Evolutionary conservation across 2,888 invertebrate species (phyloP).

Genomic region (Drosophila recens): DNA sequence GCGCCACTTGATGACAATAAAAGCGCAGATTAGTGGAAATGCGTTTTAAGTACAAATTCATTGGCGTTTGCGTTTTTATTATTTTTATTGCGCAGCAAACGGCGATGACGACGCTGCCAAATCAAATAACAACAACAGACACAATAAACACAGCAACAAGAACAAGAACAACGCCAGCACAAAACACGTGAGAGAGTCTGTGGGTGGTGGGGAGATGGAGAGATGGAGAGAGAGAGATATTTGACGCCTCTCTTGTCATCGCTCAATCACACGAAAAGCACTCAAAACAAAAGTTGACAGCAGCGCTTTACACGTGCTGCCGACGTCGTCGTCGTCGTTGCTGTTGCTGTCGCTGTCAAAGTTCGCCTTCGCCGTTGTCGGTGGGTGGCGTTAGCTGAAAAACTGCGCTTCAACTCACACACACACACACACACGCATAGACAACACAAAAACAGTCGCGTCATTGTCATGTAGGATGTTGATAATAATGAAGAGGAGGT

Average conservation of each 20-base stretch:
- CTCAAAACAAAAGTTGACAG: constrained; percentile 24
- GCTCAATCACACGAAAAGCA: constrained; percentile 38
- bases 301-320: constrained; percentile 52
- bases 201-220: background rate
- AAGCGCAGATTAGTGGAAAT: constrained; percentile 47
- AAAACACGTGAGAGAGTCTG: constrained; percentile 7
- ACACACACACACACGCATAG: background rate
- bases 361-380: background rate
- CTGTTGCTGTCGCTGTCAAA: background rate
- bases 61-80: constrained; percentile 15
- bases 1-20: constrained; percentile 20
- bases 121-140: constrained; percentile 53
- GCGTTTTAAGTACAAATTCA: constrained; percentile 46
- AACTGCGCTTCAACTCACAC: constrained; percentile 45
- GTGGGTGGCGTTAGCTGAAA: constrained; percentile 40
- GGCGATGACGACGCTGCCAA: constrained; percentile 50
- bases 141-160: constrained; percentile 8
- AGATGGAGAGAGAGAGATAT: background rate
- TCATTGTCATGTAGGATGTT: constrained; percentile 37
- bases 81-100: constrained; percentile 57
- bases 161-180: constrained; percentile 11
- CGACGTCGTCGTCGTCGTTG: background rate
- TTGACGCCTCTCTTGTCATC: constrained; percentile 22
- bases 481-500: constrained; percentile 25
- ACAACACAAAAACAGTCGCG: constrained; percentile 11